phyloP scores from a whole-genome alignment of 2,113 vertebrate species.

The Labeo rohita region DNA sequence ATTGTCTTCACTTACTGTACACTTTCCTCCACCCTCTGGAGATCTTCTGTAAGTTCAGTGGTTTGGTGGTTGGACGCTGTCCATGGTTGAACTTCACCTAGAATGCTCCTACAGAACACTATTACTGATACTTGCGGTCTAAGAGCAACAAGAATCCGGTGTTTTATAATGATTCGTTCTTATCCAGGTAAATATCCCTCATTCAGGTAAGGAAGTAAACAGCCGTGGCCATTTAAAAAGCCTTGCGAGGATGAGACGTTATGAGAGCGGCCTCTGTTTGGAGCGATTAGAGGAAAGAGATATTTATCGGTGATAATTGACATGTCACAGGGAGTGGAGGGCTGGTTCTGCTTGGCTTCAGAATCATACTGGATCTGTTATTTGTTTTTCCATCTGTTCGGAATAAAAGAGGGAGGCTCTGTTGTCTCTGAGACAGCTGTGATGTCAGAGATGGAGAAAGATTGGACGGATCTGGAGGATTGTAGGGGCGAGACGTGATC shows the following conservation, averaged over 20 bases:
- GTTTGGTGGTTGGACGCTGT: not conserved
- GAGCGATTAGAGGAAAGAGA: conserved; percentile 10
- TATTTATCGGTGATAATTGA: conserved; percentile 41
- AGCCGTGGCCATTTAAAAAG: not conserved
- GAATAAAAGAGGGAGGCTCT: conserved; percentile 42
- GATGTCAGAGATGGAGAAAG: conserved; percentile 36
- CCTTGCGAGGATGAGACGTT: not conserved
- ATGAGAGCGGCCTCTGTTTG: conserved; percentile 12
- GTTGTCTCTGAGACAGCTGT: conserved; percentile 41
- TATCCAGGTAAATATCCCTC: not conserved
- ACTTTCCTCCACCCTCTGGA: not conserved
- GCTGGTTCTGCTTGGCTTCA: conserved; percentile 38
- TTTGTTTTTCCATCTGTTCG: conserved; percentile 49
- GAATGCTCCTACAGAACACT: not conserved
- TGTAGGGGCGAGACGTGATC: not conserved
- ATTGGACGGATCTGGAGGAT: not conserved
- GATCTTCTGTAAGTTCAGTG: not conserved
- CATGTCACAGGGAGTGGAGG: conserved; percentile 31
- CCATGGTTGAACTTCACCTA: not conserved
- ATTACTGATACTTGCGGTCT: not conserved
- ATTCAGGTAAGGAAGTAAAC: not conserved
- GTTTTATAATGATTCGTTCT: not conserved
- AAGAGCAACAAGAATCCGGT: not conserved
- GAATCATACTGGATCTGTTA: conserved; percentile 44
- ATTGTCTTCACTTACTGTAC: not conserved